Base-by-base conservation (phyloP, 2,888 invertebrate species). In the Acronicta aceris region DNA sequence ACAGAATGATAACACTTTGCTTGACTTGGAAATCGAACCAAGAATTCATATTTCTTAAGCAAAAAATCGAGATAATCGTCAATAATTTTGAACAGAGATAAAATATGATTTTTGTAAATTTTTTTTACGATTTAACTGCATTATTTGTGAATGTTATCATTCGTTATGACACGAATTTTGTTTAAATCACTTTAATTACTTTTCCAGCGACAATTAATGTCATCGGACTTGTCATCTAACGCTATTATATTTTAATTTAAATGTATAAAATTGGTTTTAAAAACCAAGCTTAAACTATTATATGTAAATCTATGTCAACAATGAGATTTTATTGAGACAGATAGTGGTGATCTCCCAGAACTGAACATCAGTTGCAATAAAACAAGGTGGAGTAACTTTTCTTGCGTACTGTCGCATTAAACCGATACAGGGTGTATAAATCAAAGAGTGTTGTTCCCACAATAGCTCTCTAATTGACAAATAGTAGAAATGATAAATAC, bases 401-500 rank as follows among this genome's bases (percentile, higher is more conserved):
- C 68, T 58, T 52, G 52, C 55, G 60, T 74, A 72, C 74, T 50
- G 52, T 61, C 66, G 60, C 48, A 65, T 65, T 69, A 78, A 77
- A 78, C 82, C 81, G 78, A 87, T 90, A 87, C 83, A 79, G 81
- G 71, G 74, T 77, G 75, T 82, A 92, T 92, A 93, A 93, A 92
- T 93, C 93, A 92, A 83, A 85, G 88, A 85, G 88, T 90, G 91
- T 89, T 89, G 87, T 81, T 85, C 90, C 89, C 87, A 91, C 92
- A 92, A 93, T 93, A 92, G 92, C 84, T 76, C 89, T 87, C 89
- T 94, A 94, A 94, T 94, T 94, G 94, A 94, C 94, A 94, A 94
- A 94, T 94, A 93, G 93, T 92, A 85, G 89, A 90, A 92, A 93
- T 94, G 94, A 94, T 94, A 90, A 92, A 94, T 94, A 91, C 89